Conservation (phyloP, 2,888 invertebrate genomes). For the Dynastes grantii region DNA sequence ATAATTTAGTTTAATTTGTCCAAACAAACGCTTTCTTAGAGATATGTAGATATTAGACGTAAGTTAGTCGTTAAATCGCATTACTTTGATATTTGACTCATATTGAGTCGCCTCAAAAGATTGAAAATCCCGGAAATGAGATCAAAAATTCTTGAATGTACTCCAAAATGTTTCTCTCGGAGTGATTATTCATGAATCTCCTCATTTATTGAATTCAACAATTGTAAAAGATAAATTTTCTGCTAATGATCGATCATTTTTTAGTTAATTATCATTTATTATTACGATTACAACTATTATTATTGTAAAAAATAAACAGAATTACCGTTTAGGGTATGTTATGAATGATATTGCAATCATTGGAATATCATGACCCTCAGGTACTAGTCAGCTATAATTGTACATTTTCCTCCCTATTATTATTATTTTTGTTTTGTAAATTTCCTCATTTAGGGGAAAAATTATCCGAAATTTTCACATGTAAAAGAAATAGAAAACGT, state of each 20-base stretch:
- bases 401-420: constrained; percentile 32
- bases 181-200: constrained; percentile 58
- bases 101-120: constrained; percentile 54
- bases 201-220: constrained; percentile 47
- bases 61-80: constrained; percentile 32
- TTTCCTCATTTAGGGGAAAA: constrained; percentile 44
- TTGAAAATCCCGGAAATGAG: background rate
- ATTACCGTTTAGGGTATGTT: constrained; percentile 24
- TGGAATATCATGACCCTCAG: constrained; percentile 47
- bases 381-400: constrained; percentile 60
- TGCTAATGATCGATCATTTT: constrained; percentile 58
- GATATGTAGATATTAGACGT: constrained; percentile 49
- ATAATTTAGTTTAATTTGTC: constrained; percentile 52
- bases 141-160: no score
- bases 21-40: constrained; percentile 54
- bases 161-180: background rate
- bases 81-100: constrained; percentile 53
- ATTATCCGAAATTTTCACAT: constrained; percentile 1
- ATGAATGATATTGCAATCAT: constrained; percentile 19
- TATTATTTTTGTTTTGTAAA: background rate
- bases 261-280: constrained; percentile 17
- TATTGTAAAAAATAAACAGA: constrained; percentile 37
- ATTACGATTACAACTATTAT: no score
- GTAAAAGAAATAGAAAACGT: constrained; percentile 32
- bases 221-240: constrained; percentile 41